These are phyloP conservation scores for Condylura cristata DNA, from an alignment of 2,113 vertebrate genomes.

Conservation along the genomic window DNA sequence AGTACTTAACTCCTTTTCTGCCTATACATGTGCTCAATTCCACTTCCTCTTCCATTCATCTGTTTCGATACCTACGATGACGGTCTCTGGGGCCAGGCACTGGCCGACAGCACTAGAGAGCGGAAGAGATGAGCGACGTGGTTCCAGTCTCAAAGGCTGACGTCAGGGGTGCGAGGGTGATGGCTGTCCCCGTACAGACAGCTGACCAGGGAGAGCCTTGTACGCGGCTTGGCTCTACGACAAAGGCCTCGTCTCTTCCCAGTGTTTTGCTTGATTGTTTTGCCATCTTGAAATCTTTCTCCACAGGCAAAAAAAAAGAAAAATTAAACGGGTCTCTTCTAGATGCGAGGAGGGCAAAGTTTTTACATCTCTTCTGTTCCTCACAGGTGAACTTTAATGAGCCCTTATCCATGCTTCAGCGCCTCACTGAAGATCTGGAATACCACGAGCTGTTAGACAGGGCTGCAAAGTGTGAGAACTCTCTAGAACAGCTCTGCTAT, in stretches of 20 bases:
- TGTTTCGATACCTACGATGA: background rate
- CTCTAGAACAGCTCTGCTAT: conserved; percentile 96
- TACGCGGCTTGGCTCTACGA: background rate
- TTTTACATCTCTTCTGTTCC: background rate
- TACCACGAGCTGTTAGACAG: conserved; percentile 95
- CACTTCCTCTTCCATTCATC: background rate
- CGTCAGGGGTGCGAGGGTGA: background rate
- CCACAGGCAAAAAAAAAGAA: background rate
- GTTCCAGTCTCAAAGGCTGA: background rate
- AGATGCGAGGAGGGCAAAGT: background rate
- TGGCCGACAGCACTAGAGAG: background rate
- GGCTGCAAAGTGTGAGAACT: conserved; percentile 91
- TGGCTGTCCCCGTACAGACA: too few species aligned
- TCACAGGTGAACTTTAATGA: conserved; percentile 97
- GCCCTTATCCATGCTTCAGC: conserved; percentile 97
- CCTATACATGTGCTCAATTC: background rate
- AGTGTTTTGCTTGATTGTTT: background rate
- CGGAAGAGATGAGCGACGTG: background rate
- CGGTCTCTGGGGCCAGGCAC: background rate
- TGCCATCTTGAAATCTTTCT: background rate
- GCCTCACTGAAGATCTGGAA: conserved; percentile 96
- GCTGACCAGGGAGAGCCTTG: background rate
- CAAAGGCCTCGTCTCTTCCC: background rate
- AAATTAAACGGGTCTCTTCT: background rate
- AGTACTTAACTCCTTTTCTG: background rate